Conservation (phyloP, 2,797 vertebrate species). For the Hippoglossus hippoglossus region DNA sequence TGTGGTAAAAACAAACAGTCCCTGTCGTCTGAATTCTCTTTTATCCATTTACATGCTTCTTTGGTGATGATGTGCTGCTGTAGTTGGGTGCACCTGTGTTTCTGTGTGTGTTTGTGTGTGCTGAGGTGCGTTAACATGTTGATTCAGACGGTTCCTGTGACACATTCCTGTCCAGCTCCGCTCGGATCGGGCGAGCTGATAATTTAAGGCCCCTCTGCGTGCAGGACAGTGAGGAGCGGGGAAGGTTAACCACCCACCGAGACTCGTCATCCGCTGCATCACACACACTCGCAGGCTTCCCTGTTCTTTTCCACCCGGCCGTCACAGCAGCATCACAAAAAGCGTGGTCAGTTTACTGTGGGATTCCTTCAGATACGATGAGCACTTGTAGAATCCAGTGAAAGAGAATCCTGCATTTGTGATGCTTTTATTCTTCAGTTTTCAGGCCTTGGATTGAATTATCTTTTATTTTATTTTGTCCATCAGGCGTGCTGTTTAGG, state of each 20-base stretch:
- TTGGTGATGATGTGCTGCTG: neutral
- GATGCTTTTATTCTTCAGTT: no score
- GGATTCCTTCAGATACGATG: no score
- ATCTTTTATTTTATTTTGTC: constrained; percentile 3
- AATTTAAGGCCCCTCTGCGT: constrained; percentile 53
- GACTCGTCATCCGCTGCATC: constrained; percentile 40
- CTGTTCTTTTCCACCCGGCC: neutral
- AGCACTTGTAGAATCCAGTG: no score
- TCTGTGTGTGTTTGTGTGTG: constrained; percentile 2
- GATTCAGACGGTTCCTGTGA: constrained; percentile 64
- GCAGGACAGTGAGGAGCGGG: constrained; percentile 34
- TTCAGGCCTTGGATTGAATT: neutral
- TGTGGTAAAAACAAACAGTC: no score
- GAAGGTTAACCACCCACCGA: neutral
- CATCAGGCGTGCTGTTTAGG: neutral
- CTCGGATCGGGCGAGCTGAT: constrained; percentile 59
- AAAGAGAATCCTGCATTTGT: no score
- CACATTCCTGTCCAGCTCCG: constrained; percentile 62
- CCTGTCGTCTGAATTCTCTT: no score
- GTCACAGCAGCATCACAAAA: no score
- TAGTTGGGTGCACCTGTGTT: constrained; percentile 40
- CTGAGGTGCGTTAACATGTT: constrained; percentile 57
- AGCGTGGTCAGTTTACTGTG: neutral
- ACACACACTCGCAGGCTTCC: constrained; percentile 14
- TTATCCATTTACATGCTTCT: neutral